These are phyloP conservation scores for Epistrophe grossulariae DNA, from an alignment of 2,888 invertebrate species.

Conservation along the genomic window DNA sequence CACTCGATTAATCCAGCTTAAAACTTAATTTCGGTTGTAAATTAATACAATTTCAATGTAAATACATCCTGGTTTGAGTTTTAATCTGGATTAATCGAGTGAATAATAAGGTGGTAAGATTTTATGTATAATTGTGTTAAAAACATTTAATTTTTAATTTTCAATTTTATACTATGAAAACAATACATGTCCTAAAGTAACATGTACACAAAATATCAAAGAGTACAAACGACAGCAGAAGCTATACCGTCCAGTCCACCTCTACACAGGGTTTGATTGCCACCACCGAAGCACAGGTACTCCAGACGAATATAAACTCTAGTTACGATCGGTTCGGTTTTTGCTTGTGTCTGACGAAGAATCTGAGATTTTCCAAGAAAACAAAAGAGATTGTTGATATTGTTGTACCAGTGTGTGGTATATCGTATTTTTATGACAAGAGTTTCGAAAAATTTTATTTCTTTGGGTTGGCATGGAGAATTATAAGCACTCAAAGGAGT, in stretches of 20 bases:
- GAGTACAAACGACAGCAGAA: constrained; percentile 59
- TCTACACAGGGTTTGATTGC: constrained; percentile 46
- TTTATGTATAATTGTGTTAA: background rate
- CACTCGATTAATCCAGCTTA: too few species aligned
- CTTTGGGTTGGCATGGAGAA: constrained; percentile 3
- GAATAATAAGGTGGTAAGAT: too few species aligned
- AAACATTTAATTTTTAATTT: background rate
- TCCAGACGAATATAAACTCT: constrained; percentile 66
- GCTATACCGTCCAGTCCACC: constrained; percentile 46
- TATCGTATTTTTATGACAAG: constrained; percentile 34
- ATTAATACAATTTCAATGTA: too few species aligned
- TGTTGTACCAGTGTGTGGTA: background rate
- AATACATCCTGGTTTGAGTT: too few species aligned
- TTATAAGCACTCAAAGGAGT: constrained; percentile 20
- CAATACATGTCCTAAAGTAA: constrained; percentile 13
- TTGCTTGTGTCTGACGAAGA: constrained; percentile 3
- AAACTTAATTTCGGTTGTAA: too few species aligned
- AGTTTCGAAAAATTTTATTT: constrained; percentile 12
- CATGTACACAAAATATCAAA: constrained; percentile 24
- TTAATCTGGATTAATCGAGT: too few species aligned
- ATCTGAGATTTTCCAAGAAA: constrained; percentile 33
- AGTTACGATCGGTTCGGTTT: constrained; percentile 61
- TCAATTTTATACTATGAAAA: constrained; percentile 2
- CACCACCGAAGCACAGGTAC: constrained; percentile 53
- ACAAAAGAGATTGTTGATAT: constrained; percentile 11